phyloP scores from a whole-genome alignment of 2,797 vertebrate species.

The Pitangus sulphuratus region DNA sequence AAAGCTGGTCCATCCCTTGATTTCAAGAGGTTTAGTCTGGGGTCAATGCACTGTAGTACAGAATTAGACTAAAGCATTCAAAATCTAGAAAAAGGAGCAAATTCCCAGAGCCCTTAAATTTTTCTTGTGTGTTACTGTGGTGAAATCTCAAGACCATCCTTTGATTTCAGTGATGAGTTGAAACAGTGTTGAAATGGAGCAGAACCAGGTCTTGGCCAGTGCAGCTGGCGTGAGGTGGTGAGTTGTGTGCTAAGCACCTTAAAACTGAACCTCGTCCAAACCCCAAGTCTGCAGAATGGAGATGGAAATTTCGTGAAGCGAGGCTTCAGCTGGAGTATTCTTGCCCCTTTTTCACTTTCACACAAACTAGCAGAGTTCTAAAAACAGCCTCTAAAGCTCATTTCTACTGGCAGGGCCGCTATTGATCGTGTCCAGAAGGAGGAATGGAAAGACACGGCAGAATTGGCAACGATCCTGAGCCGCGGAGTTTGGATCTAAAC shows the following conservation, averaged over 20 bases:
- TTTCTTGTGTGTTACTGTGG: neutral
- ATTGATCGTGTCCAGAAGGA: slow-evolving; percentile 44
- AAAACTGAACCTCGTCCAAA: slow-evolving; percentile 23
- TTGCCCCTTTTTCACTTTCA: neutral
- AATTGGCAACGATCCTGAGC: neutral
- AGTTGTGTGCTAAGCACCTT: slow-evolving; percentile 27
- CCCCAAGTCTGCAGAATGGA: neutral
- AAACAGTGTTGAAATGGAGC: neutral
- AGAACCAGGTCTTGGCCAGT: neutral
- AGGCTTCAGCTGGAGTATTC: neutral
- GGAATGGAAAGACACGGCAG: slow-evolving; percentile 52
- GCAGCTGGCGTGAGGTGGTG: accelerated
- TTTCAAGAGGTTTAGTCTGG: neutral
- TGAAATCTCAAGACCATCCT: neutral
- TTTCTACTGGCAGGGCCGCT: slow-evolving; percentile 14
- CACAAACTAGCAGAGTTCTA: slow-evolving; percentile 39
- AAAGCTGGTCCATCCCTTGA: neutral
- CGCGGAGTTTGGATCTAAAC: neutral
- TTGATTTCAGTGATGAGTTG: neutral
- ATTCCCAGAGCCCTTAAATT: neutral
- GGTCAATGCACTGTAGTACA: neutral
- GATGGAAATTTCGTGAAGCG: slow-evolving; percentile 19
- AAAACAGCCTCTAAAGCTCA: slow-evolving; percentile 20
- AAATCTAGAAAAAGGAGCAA: neutral
- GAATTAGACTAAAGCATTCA: neutral